Evolutionary conservation across 2,888 invertebrate species (phyloP).

Genomic region (Apoda limacodes): DNA sequence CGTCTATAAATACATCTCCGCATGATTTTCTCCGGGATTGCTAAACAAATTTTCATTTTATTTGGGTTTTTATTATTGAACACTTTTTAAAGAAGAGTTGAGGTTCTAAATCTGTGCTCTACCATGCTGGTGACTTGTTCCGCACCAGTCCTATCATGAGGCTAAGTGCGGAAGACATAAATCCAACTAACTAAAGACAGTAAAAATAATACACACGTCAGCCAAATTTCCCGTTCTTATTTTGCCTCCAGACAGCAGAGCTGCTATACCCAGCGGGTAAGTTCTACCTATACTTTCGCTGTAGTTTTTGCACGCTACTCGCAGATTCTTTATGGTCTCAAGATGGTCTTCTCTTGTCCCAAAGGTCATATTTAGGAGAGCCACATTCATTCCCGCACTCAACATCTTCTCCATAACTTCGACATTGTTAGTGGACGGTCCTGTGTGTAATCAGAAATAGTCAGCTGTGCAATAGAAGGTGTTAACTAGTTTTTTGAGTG

Average conservation of each 20-base stretch:
- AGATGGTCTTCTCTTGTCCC: conserved; percentile 48
- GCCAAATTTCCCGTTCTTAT: conserved; percentile 87
- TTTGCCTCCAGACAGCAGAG: conserved; percentile 88
- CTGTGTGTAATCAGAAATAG: conserved; percentile 25
- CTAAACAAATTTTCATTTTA: too few relatives aligned
- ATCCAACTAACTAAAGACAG: too few relatives aligned
- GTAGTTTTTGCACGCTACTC: conserved; percentile 63
- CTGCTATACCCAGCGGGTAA: conserved; percentile 84
- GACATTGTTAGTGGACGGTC: conserved; percentile 38
- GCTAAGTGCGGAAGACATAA: too few relatives aligned
- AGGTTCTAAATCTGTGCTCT: too few relatives aligned
- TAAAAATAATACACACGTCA: conserved; percentile 71
- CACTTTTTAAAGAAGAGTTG: too few relatives aligned
- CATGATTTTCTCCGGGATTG: too few relatives aligned
- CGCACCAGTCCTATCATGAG: too few relatives aligned
- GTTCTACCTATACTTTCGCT: conserved; percentile 71
- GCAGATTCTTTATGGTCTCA: conserved; percentile 49
- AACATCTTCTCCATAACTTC: conserved; percentile 59
- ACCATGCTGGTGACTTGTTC: too few relatives aligned
- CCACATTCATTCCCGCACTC: conserved; percentile 64
- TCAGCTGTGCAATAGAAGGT: conserved; percentile 3
- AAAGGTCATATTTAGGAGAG: conserved; percentile 51
- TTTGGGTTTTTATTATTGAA: too few relatives aligned
- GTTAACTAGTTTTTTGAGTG: too few relatives aligned
- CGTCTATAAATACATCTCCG: too few relatives aligned